phyloP scores from a whole-genome alignment of 2,888 invertebrate genomes.

The Phlogophora meticulosa region DNA sequence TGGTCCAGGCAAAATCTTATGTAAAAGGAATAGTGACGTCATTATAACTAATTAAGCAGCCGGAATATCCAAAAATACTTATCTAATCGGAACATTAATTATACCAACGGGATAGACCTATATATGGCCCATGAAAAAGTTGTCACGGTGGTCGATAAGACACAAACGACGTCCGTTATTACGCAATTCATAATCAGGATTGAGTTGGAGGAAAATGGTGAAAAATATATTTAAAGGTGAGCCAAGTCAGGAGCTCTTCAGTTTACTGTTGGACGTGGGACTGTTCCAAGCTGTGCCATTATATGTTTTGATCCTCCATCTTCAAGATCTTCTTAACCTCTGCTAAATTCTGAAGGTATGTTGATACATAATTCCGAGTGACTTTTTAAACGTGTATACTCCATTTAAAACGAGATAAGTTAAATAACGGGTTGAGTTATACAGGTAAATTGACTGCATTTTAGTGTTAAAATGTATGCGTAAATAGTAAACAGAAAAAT shows the following conservation, averaged over 20 bases:
- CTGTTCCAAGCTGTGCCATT: too few relatives aligned
- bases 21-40: background rate
- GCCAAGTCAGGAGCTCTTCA: background rate
- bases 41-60: background rate
- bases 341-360: background rate
- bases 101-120: background rate
- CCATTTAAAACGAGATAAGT: too few relatives aligned
- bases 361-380: background rate
- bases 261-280: background rate
- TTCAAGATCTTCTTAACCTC: background rate
- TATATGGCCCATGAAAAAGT: background rate
- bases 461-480: too few relatives aligned
- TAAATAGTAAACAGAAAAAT: too few relatives aligned
- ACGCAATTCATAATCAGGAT: background rate
- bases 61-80: background rate
- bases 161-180: background rate
- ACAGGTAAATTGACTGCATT: too few relatives aligned
- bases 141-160: background rate
- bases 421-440: too few relatives aligned
- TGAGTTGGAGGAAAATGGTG: slow-evolving; percentile 1
- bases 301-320: background rate
- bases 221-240: slow-evolving; percentile 8
- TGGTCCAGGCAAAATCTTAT: too few relatives aligned
- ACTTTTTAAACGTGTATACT: too few relatives aligned
- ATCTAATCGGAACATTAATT: background rate